A percentile compares a stretch with the other conserved stretches of the same genome.
phyloP scores from a whole-genome alignment of 35 echinoderm and acorn worm species.

The Lytechinus variegatus region DNA sequence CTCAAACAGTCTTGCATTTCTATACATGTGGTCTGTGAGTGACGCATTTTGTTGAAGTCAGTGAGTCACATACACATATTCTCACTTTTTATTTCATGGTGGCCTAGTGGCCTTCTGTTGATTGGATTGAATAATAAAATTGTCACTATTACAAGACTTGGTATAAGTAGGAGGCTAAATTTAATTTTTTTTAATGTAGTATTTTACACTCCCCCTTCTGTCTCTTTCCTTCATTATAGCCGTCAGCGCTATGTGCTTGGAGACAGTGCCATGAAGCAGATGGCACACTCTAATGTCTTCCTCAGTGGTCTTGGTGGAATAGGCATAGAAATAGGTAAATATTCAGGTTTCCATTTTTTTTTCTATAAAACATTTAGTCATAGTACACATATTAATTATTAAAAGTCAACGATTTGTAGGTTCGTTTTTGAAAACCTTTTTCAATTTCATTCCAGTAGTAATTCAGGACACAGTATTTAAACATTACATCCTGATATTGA shows the following conservation, averaged over 20 bases:
- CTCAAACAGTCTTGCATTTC: too few species aligned
- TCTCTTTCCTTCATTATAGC: constrained; percentile 57
- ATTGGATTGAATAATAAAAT: too few species aligned
- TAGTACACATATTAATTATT: too few species aligned
- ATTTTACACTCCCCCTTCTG: neutral
- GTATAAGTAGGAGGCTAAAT: too few species aligned
- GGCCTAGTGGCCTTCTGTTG: too few species aligned
- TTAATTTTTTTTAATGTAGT: neutral
- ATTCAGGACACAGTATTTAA: neutral
- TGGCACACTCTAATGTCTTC: constrained; percentile 95
- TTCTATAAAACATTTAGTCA: too few species aligned
- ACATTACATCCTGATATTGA: neutral
- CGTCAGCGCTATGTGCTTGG: constrained; percentile 97
- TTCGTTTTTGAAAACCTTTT: neutral
- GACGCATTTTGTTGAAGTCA: too few species aligned
- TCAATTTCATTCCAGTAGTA: neutral
- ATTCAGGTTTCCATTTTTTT: neutral
- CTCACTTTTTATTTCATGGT: too few species aligned
- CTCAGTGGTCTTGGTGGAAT: constrained; percentile 93
- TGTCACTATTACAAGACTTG: too few species aligned
- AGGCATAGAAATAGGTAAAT: constrained; percentile 95
- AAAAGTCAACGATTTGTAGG: too few species aligned
- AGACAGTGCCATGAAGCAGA: constrained; percentile 90
- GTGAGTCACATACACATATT: too few species aligned
- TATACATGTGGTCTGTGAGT: too few species aligned